phyloP scores from a whole-genome alignment of 1,140 invertebrate genomes.

The Leptoteleia sp. region DNA sequence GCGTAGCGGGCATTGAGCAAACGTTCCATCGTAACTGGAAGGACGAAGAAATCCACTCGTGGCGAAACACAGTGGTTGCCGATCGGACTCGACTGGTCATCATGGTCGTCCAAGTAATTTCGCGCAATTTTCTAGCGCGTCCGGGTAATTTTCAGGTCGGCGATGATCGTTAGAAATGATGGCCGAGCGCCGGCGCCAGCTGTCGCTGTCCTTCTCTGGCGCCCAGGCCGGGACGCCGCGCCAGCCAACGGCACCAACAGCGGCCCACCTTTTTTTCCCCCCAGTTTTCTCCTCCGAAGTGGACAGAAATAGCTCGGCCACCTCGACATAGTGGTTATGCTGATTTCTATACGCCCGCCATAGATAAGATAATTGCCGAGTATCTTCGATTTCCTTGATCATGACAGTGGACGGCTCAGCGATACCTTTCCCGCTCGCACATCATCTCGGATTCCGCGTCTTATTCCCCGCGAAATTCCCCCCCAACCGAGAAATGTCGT shows the following conservation, averaged over 20 bases:
- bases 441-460: slow-evolving; percentile 27
- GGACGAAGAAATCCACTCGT: slow-evolving; percentile 51
- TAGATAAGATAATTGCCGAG: slow-evolving; percentile 59
- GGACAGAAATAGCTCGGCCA: slow-evolving; percentile 52
- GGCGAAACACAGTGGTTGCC: slow-evolving; percentile 40
- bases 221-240: slow-evolving; percentile 13
- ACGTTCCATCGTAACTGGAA: slow-evolving; percentile 15
- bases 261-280: slow-evolving; percentile 51
- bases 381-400: slow-evolving; percentile 61
- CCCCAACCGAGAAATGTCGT: slow-evolving; percentile 39
- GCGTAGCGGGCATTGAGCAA: background rate
- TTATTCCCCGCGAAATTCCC: no score
- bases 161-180: slow-evolving; percentile 59
- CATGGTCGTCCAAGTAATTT: slow-evolving; percentile 63
- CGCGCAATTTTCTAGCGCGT: slow-evolving; percentile 62
- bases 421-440: slow-evolving; percentile 22
- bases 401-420: slow-evolving; percentile 30
- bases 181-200: slow-evolving; percentile 59
- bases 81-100: slow-evolving; percentile 46
- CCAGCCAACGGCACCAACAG: slow-evolving; percentile 25
- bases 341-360: slow-evolving; percentile 51
- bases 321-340: slow-evolving; percentile 42
- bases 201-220: slow-evolving; percentile 45
- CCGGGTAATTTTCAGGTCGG: slow-evolving; percentile 66
- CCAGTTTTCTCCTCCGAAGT: slow-evolving; percentile 54